These are phyloP conservation scores for Otis tarda DNA, from an alignment of 2,113 vertebrate species.

Conservation along the genomic window DNA sequence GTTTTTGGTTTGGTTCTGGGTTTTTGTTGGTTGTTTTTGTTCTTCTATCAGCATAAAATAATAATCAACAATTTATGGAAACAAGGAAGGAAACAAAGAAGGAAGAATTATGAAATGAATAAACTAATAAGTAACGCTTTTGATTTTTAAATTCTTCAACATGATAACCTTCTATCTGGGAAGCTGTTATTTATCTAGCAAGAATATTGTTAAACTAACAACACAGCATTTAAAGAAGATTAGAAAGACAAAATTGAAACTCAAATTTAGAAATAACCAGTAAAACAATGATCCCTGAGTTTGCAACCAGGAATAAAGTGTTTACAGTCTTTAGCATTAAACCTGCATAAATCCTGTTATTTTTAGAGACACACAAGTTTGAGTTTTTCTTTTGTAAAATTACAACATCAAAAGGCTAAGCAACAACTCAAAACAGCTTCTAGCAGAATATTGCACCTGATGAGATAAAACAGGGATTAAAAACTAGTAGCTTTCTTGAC, in stretches of 20 bases:
- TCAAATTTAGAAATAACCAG: not conserved
- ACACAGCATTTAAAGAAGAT: not conserved
- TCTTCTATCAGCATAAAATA: not conserved
- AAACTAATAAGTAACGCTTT: not conserved
- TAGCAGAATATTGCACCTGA: not conserved
- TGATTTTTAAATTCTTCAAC: not conserved
- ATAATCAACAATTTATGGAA: not conserved
- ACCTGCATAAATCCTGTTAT: not conserved
- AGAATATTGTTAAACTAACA: not conserved
- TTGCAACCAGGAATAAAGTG: not conserved
- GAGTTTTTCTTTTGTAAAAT: not conserved
- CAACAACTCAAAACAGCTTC: not conserved
- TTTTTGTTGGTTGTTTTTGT: not conserved
- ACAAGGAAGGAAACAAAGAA: not conserved
- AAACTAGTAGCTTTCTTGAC: not conserved
- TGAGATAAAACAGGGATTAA: not conserved
- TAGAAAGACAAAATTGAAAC: not conserved
- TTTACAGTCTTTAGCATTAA: not conserved
- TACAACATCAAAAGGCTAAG: not conserved
- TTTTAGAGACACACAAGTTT: not conserved
- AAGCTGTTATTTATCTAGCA: not conserved
- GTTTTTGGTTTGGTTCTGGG: not conserved
- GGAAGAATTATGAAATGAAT: not conserved
- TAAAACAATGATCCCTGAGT: not conserved
- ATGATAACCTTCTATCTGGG: not conserved